A percentile compares a stretch with the other conserved stretches of the same genome.
These are phyloP conservation scores for Ephialtes manifestator DNA, from an alignment of 2,888 invertebrate genomes.

Conservation along the genomic window DNA sequence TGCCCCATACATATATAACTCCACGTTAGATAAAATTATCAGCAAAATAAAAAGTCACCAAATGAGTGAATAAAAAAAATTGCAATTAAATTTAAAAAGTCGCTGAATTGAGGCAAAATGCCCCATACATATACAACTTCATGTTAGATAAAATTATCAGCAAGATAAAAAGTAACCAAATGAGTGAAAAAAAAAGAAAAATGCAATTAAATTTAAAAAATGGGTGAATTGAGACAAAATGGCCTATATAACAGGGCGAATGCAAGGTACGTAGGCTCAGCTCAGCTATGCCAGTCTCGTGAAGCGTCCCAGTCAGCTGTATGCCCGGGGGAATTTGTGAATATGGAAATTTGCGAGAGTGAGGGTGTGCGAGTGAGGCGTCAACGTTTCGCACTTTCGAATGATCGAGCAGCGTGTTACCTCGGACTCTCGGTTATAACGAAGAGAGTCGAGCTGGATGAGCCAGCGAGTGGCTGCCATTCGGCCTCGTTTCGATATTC, in stretches of 20 bases:
- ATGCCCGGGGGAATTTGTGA: conserved; percentile 20
- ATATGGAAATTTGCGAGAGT: conserved; percentile 49
- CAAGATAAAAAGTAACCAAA: background rate
- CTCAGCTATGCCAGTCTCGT: background rate
- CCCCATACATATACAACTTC: no score
- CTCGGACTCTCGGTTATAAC: conserved; percentile 15
- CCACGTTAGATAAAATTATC: no score
- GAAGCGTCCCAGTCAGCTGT: conserved; percentile 7
- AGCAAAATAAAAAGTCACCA: no score
- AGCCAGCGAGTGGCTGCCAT: conserved; percentile 33
- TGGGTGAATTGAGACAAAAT: no score
- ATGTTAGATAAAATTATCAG: no score
- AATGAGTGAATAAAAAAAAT: no score
- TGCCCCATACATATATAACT: no score
- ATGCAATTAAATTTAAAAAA: no score
- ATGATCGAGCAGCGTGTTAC: conserved; percentile 46
- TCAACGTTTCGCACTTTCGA: conserved; percentile 54
- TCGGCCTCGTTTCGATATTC: conserved; percentile 45
- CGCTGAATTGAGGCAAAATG: no score
- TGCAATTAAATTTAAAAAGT: no score
- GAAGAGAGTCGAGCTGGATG: conserved; percentile 4
- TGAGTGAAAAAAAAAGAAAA: background rate
- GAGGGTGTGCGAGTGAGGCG: conserved; percentile 9
- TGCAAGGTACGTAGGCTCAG: background rate
- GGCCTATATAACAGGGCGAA: background rate